Evolutionary conservation across 2,888 invertebrate genomes (phyloP).

Genomic region (Biston betularia): DNA sequence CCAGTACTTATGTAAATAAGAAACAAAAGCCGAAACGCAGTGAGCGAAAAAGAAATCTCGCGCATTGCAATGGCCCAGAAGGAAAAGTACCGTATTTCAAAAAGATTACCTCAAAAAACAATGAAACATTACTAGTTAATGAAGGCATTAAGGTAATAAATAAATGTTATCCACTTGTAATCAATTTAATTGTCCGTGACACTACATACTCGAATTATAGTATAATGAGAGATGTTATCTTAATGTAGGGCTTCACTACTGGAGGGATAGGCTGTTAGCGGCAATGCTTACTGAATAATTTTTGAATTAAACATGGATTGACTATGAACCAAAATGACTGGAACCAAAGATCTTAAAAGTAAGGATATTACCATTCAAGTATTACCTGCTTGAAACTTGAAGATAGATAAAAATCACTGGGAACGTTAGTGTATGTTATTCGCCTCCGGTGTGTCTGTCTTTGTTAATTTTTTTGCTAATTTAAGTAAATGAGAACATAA

Average conservation of each 20-base stretch:
- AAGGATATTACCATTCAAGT: no score
- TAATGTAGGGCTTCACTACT: conserved; percentile 15
- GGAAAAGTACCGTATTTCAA: conserved; percentile 4
- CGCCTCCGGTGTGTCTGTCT: no score
- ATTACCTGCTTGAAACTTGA: no score
- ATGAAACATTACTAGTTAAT: conserved; percentile 38
- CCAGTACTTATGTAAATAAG: no score
- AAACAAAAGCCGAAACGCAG: no score
- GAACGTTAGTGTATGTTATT: no score
- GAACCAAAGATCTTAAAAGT: background rate
- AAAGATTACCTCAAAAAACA: conserved; percentile 8
- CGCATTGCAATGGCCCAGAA: no score
- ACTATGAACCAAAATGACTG: no score
- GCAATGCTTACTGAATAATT: conserved; percentile 10
- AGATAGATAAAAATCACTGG: no score
- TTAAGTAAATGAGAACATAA: no score
- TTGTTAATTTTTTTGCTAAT: no score
- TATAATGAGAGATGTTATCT: conserved; percentile 34
- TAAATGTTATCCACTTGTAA: conserved; percentile 38
- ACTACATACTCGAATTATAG: conserved; percentile 24
- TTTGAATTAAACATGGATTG: conserved; percentile 6
- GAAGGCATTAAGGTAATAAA: conserved; percentile 40
- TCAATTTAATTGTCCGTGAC: conserved; percentile 48
- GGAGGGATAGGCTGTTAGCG: conserved; percentile 16
- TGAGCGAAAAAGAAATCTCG: no score